Base-by-base conservation (phyloP, 2,797 vertebrate species). In the Poeciliopsis infans region DNA sequence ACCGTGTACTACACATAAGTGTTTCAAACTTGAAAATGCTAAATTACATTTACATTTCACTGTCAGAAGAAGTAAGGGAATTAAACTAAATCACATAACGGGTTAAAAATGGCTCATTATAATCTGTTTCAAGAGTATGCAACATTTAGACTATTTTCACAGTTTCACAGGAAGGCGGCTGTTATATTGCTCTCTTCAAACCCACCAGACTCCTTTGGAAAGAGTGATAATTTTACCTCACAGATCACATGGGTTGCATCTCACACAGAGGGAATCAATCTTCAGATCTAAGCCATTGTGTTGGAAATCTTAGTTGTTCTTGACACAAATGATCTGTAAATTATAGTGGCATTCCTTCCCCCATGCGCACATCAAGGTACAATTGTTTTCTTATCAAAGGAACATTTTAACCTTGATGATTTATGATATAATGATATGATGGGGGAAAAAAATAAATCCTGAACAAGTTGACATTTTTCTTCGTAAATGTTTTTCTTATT, bases 181-280 rank as follows among this genome's bases (percentile, higher is more conserved):
- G 57, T 64, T 66, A 64, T 20, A 66, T 39, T 33, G 45, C 55
- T 51, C 45, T 74, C 57, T 66, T 74, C 71, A 66, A 79, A 73
- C 45, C 57, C 59, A 74, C 59, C 41, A 64, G 57, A 66, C 57
- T 64, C 55, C 45, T 43, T 73, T 28, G 45, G 55, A 75, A 72
- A 66, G 51, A 53, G 70, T 51, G 70, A 55, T 55, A 43, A 69
- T 74, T 79, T 79, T 74, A 74, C n/a, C 47, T 79, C n/a, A 33
- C 59, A 79, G 70, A 51, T 61, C 77, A 51, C 57, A 61, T 39
- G 59, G 36, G 61, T 45, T 28, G n/a, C 71, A 23, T 79, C 55
- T 61, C 43, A 18, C 46, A 41, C 28, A n/a, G 23, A 31, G 31
- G 25, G 43, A 33, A n/a, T 72, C 57, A 43, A 41, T 74, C 78